Percentiles rank a stretch among this genome's conserved stretches.
phyloP scores from a whole-genome alignment of 2,113 vertebrate genomes.

The Pseudorectes ferrugineus region DNA sequence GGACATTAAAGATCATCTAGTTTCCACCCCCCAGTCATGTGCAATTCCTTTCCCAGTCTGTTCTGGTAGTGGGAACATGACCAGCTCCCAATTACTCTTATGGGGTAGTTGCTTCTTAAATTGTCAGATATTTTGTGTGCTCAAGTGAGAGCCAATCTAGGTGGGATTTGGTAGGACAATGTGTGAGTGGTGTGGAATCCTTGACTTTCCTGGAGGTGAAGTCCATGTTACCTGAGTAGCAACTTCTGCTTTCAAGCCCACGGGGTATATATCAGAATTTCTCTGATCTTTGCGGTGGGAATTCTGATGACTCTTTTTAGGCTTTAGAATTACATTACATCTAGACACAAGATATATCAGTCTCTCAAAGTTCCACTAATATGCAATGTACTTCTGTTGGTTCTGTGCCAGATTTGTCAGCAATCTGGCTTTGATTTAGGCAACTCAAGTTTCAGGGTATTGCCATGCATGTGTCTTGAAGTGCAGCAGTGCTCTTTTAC shows the following conservation, averaged over 20 bases:
- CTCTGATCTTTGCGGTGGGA: neutral
- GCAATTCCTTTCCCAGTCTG: neutral
- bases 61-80: neutral
- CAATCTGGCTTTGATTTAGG: neutral
- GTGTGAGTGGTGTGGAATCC: neutral
- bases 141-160: neutral
- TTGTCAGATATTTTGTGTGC: neutral
- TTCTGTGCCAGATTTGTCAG: neutral
- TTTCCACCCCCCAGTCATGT: fast-evolving
- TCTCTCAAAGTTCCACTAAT: neutral
- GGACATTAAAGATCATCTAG: neutral
- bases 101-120: neutral
- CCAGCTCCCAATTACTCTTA: neutral
- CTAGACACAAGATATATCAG: neutral
- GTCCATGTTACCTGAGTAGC: neutral
- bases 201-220: neutral
- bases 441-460: neutral
- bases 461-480: neutral
- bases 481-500: neutral
- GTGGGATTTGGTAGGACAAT: neutral
- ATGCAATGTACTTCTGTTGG: neutral
- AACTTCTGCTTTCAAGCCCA: neutral
- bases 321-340: neutral
- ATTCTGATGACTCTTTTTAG: neutral
- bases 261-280: neutral